Evolutionary conservation across 1,140 invertebrate species (phyloP).

Genomic region (Drosophila sp.): DNA sequence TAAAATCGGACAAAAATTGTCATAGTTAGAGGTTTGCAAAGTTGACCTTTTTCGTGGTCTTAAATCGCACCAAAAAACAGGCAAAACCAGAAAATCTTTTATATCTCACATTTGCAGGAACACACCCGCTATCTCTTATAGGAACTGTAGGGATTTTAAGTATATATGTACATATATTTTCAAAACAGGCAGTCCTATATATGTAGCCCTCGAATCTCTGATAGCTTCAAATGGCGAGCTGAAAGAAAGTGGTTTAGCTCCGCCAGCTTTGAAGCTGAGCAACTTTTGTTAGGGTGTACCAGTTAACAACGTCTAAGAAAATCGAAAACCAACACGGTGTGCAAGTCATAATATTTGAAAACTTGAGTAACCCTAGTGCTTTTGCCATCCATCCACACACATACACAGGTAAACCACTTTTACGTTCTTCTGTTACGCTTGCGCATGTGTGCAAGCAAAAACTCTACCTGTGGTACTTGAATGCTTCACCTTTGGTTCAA

Average conservation of each 20-base stretch:
- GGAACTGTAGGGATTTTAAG: too few species aligned
- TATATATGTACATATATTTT: too few species aligned
- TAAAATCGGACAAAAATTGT: too few species aligned
- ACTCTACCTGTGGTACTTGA: constrained; percentile 40
- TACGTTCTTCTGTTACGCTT: constrained; percentile 49
- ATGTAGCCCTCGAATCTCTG: too few species aligned
- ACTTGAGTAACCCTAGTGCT: constrained; percentile 46
- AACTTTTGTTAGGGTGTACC: not conserved
- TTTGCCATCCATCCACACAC: constrained; percentile 41
- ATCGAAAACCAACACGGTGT: not conserved
- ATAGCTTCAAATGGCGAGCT: not conserved
- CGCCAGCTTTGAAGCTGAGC: not conserved
- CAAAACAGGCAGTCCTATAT: too few species aligned
- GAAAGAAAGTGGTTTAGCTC: not conserved
- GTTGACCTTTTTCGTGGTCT: too few species aligned
- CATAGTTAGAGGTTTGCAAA: too few species aligned
- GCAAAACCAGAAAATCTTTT: too few species aligned
- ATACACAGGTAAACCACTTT: constrained; percentile 44
- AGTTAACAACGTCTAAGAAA: not conserved
- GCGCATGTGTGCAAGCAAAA: constrained; percentile 45
- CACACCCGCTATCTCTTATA: too few species aligned
- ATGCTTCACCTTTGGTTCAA: constrained; percentile 48
- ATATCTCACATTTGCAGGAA: too few species aligned
- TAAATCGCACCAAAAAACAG: too few species aligned
- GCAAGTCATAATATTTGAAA: constrained; percentile 37